Conservation (phyloP, 2,888 invertebrate species). For the Pachymerium ferrugineum region DNA sequence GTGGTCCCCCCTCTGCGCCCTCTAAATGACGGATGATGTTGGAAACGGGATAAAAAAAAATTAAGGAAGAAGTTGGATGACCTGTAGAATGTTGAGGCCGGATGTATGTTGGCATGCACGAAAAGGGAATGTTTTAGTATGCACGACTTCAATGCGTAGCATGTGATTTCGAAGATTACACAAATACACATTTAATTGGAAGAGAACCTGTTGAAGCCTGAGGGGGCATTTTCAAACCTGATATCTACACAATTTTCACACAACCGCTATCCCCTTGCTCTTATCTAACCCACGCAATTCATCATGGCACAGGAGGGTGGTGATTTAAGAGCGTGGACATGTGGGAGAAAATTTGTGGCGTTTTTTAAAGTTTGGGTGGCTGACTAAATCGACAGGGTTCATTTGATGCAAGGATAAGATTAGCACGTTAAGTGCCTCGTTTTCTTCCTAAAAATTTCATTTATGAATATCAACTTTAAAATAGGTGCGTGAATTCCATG, state of each 20-base stretch:
- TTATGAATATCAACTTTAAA: background rate
- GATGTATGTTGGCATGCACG: constrained; percentile 19
- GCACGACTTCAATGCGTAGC: constrained; percentile 20
- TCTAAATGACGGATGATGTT: constrained; percentile 5
- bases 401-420: background rate
- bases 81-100: background rate
- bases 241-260: background rate
- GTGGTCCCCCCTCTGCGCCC: background rate
- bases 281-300: constrained; percentile 5
- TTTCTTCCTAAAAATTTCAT: background rate
- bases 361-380: background rate
- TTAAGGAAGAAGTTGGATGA: background rate
- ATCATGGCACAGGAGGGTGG: background rate
- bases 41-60: background rate
- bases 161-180: constrained; percentile 5
- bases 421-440: too few species aligned
- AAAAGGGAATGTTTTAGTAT: constrained; percentile 15
- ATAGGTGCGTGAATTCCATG: background rate
- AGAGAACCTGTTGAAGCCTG: background rate
- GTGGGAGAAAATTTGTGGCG: background rate
- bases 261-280: background rate
- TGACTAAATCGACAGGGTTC: background rate
- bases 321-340: background rate
- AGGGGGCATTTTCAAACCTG: constrained; percentile 5
- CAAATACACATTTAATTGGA: constrained; percentile 25